Evolutionary conservation across 2,888 invertebrate genomes (phyloP), one percentile per base, ranked within the genome.

Genomic region (Slavum lentiscoides): DNA sequence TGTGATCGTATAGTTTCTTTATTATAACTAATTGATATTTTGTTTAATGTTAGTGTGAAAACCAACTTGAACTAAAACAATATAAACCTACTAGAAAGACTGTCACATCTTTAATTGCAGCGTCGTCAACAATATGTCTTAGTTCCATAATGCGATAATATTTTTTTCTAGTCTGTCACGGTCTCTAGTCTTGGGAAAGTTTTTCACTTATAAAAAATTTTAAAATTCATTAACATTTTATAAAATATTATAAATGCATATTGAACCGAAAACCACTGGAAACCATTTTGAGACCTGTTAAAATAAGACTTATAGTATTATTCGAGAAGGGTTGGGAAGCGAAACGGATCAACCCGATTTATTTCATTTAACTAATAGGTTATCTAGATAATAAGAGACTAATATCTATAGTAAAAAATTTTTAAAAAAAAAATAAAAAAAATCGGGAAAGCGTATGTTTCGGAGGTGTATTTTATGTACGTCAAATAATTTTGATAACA

Each of bases 281-380:
- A 80, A 72, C 80, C 55, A 72, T 80, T 30, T 80, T 72, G 80
- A 80, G 80, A 80, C 80, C 80, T 70, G 80, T 80, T 80, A 80
- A 80, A 72, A 80, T 80, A 80, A 80, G 80, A 80, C 80, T 80
- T 80, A 80, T 80, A 80, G 80, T 72, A 37, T 80, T 80, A 80
- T 80, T 72, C 23, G n/a, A 80, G 15, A 80, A 80, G 64, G 17
- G 80, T 64, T 55, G 8, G 55, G 70, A 72, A 66, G 72, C 39
- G n/a, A 49, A 68, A 66, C 64, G 72, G 64, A 72, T 58, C 43
- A n/a, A 72, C 70, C 64, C 64, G 72, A 72, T 80, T 80, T 80
- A 43, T 80, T 58, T 70, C 23, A 9, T 80, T 66, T 66, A 64
- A 64, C 72, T 80, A 80, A 43, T 80, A 72, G 72, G 58, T 30